Percentiles rank a stretch among this genome's conserved stretches.
These are phyloP conservation scores for Dolomedes plantarius DNA, from an alignment of 2,888 invertebrate genomes.

Conservation along the genomic window DNA sequence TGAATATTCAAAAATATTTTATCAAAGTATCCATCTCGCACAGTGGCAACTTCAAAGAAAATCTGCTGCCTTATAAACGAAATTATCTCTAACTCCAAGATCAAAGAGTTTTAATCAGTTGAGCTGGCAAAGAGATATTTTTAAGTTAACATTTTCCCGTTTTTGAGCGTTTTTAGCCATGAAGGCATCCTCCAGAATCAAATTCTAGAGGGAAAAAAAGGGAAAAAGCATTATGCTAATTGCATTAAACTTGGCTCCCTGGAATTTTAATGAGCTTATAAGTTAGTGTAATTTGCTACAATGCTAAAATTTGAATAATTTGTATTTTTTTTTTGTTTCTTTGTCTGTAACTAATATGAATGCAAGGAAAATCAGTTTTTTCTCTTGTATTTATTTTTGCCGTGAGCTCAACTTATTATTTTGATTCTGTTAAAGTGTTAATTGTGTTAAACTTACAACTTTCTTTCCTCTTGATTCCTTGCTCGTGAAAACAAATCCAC, in stretches of 20 bases:
- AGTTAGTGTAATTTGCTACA: constrained; percentile 3
- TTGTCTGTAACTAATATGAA: too few relatives aligned
- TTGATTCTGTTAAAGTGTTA: too few relatives aligned
- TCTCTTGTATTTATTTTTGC: not conserved
- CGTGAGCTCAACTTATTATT: too few relatives aligned
- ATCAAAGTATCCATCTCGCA: not conserved
- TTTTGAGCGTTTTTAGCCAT: not conserved
- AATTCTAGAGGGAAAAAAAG: not conserved
- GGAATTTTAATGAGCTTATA: constrained; percentile 14
- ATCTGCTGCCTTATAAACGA: not conserved
- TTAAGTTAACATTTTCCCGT: not conserved
- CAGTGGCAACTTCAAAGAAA: constrained; percentile 3
- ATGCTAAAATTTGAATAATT: not conserved
- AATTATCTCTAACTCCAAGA: not conserved
- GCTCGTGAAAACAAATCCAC: too few relatives aligned
- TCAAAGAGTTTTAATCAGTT: constrained; percentile 9
- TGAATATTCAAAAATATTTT: constrained; percentile 12
- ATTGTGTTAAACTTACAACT: too few relatives aligned
- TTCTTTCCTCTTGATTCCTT: too few relatives aligned
- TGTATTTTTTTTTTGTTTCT: not conserved
- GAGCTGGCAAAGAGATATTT: not conserved
- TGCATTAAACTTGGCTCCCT: not conserved
- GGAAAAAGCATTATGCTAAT: not conserved
- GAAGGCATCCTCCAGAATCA: not conserved
- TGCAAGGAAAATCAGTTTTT: too few relatives aligned